Evolutionary conservation across 2,888 invertebrate species (phyloP), one percentile per base, ranked within the genome.

Genomic region (Caenorhabditis macrosperma): DNA sequence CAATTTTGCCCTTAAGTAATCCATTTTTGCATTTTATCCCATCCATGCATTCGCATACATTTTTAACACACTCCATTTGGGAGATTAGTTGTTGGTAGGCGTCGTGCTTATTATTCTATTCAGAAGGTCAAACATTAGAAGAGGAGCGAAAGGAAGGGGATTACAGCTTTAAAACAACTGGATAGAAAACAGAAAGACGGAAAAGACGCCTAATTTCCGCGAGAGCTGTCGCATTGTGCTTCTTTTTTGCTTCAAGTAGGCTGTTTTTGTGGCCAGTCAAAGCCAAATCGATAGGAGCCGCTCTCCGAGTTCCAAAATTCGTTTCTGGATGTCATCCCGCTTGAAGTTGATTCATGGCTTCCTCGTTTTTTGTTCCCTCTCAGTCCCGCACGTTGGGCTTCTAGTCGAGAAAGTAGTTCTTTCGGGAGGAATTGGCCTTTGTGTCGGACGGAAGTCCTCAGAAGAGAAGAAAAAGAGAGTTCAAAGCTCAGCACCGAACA

Each of bases 401-500:
- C 28, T 55, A 44, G 12, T 12, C 12, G 15, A 38, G 38, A 12
- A 6, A 38, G 24, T 69, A 44, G 48, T 22, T 10, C 10, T 48
- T 61, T 61, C 46, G 61, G 48, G 44, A 55, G 44, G 26, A 44
- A 52, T 69, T 68, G 30, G 60, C 60, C 52, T 52, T 68, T 68
- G 68, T 68, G 33, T 50, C 26, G 10, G 59, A 61, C 68, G 68
- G 68, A 57, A 57, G 67, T 46, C 54, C 46, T 54, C 67, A 7
- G 24, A 28, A 44, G 28, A 46, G 50, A 59, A 52, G 59, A 50
- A 60, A n/a, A n/a, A n/a, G n/a, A n/a, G 28, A 60, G 69, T 60
- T 69, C 69, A 69, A 10, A 60, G 69, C 17, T 54, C 71, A 46
- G 41, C 66, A 71, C 61, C 61, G 61, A 61, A 71, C 44, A 61